Base-by-base conservation (phyloP, 2,888 invertebrate genomes). In the Panopea generosa region DNA sequence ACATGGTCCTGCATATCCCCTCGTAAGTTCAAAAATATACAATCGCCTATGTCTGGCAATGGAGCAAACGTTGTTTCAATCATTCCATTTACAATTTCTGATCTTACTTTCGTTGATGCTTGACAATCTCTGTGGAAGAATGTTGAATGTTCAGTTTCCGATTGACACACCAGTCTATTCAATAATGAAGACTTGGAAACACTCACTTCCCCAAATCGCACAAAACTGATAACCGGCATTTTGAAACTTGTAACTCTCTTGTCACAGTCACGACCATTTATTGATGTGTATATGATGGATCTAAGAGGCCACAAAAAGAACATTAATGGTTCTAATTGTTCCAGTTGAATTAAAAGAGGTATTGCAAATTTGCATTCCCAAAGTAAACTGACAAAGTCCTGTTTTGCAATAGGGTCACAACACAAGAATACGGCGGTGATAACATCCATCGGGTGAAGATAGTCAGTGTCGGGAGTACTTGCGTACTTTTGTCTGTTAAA, bases 291-390 rank as follows among this genome's bases (percentile, higher is more conserved):
- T 16, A 40, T 47, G 6, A 66, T 16, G 18, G 33, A 20, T 20
- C 43, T 26, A 1, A 66, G n/a, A 22, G 66, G 57, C 66, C 66
- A 56, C 0, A 56, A 11, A 38, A 14, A 57, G 11, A 57, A 16
- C n/a, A 0, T 18, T 33, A 26, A 45, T 4, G 16, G 29, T n/a
- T n/a, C 49, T 18, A 22, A 18, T 22, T 29, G 29, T 0, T 29
- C 1, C 14, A 33, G 14, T 4, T 50, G 27, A 1, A 57, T 22
- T 2, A 45, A 11, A 47, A 66, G 47, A 0, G 66, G 66, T 11
- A 68, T 50, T 2, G 57, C 59, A 6, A 68, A 52, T 24, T 60
- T 68, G 29, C 68, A 68, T 40, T 47, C 26, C 68, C 68, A 68
- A 9, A 68, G 14, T 4, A 50, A 27, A 20, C 43, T n/a, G 6